phyloP scores from a whole-genome alignment of 2,888 invertebrate species.

The Stenichneumon culpator region DNA sequence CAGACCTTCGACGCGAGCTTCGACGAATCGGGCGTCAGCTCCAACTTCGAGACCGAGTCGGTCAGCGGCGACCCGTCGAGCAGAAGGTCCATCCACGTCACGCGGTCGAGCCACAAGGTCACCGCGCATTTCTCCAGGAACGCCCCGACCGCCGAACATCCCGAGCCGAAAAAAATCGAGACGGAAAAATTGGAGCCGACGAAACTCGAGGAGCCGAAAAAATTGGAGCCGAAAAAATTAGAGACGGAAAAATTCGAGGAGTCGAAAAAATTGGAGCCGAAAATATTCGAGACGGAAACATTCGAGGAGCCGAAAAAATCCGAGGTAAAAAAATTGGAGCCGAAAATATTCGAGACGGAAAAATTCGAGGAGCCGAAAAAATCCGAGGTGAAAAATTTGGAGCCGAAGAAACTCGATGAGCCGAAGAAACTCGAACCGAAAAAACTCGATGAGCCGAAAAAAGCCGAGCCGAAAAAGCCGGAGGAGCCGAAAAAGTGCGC shows the following conservation, averaged over 20 bases:
- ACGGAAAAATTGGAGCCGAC: neutral
- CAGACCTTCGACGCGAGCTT: slow-evolving; percentile 64
- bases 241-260: neutral
- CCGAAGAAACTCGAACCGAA: no score
- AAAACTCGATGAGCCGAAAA: no score
- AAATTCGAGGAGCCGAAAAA: neutral
- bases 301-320: neutral
- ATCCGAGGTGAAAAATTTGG: no score
- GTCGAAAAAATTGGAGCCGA: neutral
- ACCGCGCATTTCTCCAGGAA: slow-evolving; percentile 67
- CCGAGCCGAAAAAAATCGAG: neutral
- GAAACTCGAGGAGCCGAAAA: neutral
- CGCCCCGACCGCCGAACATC: slow-evolving; percentile 58
- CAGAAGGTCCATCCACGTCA: slow-evolving; percentile 50
- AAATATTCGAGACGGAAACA: no score
- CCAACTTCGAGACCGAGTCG: slow-evolving; percentile 61
- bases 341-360: neutral
- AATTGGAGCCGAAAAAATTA: neutral
- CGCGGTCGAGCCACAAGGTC: slow-evolving; percentile 68
- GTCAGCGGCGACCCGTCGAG: slow-evolving; percentile 21
- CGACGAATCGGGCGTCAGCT: slow-evolving; percentile 57
- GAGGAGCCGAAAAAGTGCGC: neutral
- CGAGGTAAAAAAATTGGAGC: neutral
- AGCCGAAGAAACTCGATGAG: no score
- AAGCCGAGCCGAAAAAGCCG: no score